Evolutionary conservation across 2,888 invertebrate genomes (phyloP).

Genomic region (Lottia scabra): DNA sequence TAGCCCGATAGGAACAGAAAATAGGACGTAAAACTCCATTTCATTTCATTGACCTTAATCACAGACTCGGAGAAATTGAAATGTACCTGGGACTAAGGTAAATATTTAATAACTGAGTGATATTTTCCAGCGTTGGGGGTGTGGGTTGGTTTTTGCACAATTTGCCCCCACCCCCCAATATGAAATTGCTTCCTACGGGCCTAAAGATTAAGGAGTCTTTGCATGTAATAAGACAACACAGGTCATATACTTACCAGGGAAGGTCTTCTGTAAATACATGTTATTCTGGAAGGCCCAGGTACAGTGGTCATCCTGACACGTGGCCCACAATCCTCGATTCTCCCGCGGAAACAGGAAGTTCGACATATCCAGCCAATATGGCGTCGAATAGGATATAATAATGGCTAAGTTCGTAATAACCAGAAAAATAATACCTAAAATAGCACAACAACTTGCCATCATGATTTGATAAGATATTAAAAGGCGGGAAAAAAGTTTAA

Average conservation of each 20-base stretch:
- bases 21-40: too few relatives aligned
- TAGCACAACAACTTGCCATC: conserved; percentile 46
- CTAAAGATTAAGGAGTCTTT: too few relatives aligned
- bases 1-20: too few relatives aligned
- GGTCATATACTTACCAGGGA: not conserved
- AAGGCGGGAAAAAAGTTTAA: not conserved
- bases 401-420: conserved; percentile 51
- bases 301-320: conserved; percentile 37
- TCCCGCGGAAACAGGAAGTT: conserved; percentile 12
- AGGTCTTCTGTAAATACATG: not conserved
- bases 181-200: too few relatives aligned
- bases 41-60: too few relatives aligned
- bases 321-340: conserved; percentile 48
- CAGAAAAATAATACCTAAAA: conserved; percentile 47
- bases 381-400: conserved; percentile 51
- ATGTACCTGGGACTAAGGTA: too few relatives aligned
- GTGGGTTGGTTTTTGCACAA: too few relatives aligned
- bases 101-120: too few relatives aligned
- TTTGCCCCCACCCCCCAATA: too few relatives aligned
- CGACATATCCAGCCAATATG: conserved; percentile 42
- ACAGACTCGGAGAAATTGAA: too few relatives aligned
- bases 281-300: conserved; percentile 45
- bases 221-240: too few relatives aligned
- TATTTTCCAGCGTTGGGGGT: too few relatives aligned
- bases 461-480: conserved; percentile 9